A percentile compares a stretch with the other conserved stretches of the same genome.
Evolutionary conservation across 2,888 invertebrate species (phyloP).

Genomic region (Napeogenes sylphis): DNA sequence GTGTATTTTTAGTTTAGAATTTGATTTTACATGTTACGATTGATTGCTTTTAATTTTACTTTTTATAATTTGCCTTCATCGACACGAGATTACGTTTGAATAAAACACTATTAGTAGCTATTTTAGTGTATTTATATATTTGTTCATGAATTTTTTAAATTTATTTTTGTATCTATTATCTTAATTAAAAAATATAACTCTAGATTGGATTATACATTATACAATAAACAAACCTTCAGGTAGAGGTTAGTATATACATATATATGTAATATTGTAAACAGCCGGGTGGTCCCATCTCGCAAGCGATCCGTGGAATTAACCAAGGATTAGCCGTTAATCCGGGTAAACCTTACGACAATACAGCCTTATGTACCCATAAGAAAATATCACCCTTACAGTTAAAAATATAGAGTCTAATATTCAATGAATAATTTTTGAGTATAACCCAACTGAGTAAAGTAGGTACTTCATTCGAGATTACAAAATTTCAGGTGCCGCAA

Average conservation of each 20-base stretch:
- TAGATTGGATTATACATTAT: neutral
- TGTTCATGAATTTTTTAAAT: neutral
- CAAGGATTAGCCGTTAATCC: slow-evolving; percentile 46
- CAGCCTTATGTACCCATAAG: slow-evolving; percentile 43
- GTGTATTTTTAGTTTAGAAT: slow-evolving; percentile 24
- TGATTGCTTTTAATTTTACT: neutral
- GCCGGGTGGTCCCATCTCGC: slow-evolving; percentile 25
- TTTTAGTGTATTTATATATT: too few relatives aligned
- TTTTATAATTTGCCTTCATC: neutral
- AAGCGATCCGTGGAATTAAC: slow-evolving; percentile 48
- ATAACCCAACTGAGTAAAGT: neutral
- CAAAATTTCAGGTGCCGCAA: slow-evolving; percentile 27
- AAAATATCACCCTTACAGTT: slow-evolving; percentile 31
- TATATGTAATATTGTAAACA: slow-evolving; percentile 24
- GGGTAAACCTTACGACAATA: slow-evolving; percentile 72
- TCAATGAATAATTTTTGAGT: neutral
- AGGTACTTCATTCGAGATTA: slow-evolving; percentile 17
- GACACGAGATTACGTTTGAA: too few relatives aligned
- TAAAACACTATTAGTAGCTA: too few relatives aligned
- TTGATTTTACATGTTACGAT: slow-evolving; percentile 10
- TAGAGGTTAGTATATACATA: neutral
- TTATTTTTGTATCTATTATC: too few relatives aligned
- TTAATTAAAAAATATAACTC: neutral
- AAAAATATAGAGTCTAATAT: neutral
- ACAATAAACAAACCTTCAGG: slow-evolving; percentile 1